A percentile compares a stretch with the other conserved stretches of the same genome.
phyloP scores from a whole-genome alignment of 2,113 vertebrate species.

The Ondatra zibethicus region DNA sequence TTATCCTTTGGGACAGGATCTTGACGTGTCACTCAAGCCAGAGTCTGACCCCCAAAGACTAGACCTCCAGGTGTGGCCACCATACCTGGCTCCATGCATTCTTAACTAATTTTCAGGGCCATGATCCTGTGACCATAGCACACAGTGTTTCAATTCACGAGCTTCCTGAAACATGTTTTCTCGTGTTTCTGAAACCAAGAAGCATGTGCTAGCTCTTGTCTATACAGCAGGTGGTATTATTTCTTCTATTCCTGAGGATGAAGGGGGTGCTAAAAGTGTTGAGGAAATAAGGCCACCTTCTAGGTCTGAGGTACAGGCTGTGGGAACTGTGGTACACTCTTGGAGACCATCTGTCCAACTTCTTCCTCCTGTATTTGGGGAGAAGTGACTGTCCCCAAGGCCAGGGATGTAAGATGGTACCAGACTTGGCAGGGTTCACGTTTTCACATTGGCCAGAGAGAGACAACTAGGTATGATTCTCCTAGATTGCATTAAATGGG shows the following conservation, averaged over 20 bases:
- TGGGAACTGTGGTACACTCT: neutral
- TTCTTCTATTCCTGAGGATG: neutral
- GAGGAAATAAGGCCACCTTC: neutral
- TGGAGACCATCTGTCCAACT: neutral
- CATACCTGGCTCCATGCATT: neutral
- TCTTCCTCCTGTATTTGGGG: neutral
- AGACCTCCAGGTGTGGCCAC: neutral
- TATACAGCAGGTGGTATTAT: neutral
- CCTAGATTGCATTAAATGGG: neutral
- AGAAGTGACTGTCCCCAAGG: neutral
- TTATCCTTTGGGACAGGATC: neutral
- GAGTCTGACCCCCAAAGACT: neutral
- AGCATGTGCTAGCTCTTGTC: neutral
- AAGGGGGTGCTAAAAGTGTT: neutral
- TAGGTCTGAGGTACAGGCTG: neutral
- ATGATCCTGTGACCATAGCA: neutral
- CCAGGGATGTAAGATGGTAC: neutral
- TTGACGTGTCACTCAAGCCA: neutral
- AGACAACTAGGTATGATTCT: neutral
- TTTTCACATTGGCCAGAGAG: neutral
- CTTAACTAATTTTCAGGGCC: neutral
- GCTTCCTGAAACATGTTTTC: neutral
- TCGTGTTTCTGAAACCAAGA: neutral
- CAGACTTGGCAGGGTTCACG: neutral
- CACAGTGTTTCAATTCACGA: neutral